Conservation (phyloP, 2,888 invertebrate genomes). For the Germaria angustata region DNA sequence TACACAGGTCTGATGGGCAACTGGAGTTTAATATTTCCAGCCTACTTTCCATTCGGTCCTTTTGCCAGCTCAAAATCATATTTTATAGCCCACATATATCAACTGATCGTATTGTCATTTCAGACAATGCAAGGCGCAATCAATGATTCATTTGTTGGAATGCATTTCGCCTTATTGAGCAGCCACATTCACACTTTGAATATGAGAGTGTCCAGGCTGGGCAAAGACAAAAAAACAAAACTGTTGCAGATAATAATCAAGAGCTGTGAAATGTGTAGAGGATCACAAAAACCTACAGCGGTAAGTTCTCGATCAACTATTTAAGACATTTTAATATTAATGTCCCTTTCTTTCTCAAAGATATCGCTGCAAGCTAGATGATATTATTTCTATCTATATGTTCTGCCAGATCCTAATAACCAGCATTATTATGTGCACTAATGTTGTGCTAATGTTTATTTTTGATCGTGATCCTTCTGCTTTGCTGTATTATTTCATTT, state of each 20-base stretch:
- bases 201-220: constrained; percentile 60
- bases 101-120: constrained; percentile 54
- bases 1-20: constrained; percentile 43
- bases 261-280: constrained; percentile 64
- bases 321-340: too few relatives aligned
- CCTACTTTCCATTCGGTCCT: constrained; percentile 66
- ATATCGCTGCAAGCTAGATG: too few relatives aligned
- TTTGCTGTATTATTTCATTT: too few relatives aligned
- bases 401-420: too few relatives aligned
- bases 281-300: constrained; percentile 64
- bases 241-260: constrained; percentile 28
- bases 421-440: too few relatives aligned
- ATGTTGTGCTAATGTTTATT: too few relatives aligned
- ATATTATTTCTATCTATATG: too few relatives aligned
- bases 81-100: constrained; percentile 60
- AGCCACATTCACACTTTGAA: constrained; percentile 65
- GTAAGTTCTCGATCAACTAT: constrained; percentile 46
- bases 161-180: constrained; percentile 60
- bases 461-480: too few relatives aligned
- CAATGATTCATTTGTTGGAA: constrained; percentile 63
- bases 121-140: constrained; percentile 59
- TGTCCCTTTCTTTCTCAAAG: too few relatives aligned
- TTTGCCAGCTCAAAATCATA: constrained; percentile 23
- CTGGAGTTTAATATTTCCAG: constrained; percentile 66
- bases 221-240: constrained; percentile 40